A percentile compares a stretch with the other conserved stretches of the same genome.
phyloP scores from a whole-genome alignment of 2,888 invertebrate genomes.

The Metellina segmentata region DNA sequence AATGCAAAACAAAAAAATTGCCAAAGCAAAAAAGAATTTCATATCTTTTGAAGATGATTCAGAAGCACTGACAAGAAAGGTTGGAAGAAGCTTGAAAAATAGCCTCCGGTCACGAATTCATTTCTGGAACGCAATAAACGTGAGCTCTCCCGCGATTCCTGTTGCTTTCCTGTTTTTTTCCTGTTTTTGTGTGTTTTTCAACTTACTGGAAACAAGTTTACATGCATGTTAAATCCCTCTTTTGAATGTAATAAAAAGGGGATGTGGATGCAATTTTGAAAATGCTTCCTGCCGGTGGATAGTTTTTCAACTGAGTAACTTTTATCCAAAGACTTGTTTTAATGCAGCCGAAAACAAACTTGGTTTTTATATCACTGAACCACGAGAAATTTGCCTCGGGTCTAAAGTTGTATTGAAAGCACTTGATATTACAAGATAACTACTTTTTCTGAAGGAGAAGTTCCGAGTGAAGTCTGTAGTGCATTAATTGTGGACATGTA shows the following conservation, averaged over 20 bases:
- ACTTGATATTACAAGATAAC: too few relatives aligned
- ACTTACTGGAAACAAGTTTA: conserved; percentile 3
- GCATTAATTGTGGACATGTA: too few relatives aligned
- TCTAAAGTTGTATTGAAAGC: too few relatives aligned
- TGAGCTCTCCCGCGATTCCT: background rate
- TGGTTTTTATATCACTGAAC: too few relatives aligned
- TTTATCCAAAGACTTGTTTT: background rate
- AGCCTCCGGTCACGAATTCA: conserved; percentile 24
- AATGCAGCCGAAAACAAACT: background rate
- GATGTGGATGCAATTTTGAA: background rate
- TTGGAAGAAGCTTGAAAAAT: conserved; percentile 13
- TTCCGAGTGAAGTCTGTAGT: too few relatives aligned
- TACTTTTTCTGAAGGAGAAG: too few relatives aligned
- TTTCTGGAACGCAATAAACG: background rate
- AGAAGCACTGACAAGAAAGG: background rate
- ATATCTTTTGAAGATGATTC: background rate
- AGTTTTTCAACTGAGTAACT: background rate
- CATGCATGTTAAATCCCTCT: background rate
- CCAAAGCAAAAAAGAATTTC: background rate
- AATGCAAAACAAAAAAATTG: background rate
- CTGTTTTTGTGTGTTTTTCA: background rate
- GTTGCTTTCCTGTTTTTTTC: background rate
- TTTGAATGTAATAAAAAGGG: background rate
- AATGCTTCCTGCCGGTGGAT: background rate
- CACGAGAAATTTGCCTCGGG: too few relatives aligned